A percentile compares a stretch with the other conserved stretches of the same genome.
Conservation (phyloP, 2,113 vertebrate species). For the Prinia subflava region DNA sequence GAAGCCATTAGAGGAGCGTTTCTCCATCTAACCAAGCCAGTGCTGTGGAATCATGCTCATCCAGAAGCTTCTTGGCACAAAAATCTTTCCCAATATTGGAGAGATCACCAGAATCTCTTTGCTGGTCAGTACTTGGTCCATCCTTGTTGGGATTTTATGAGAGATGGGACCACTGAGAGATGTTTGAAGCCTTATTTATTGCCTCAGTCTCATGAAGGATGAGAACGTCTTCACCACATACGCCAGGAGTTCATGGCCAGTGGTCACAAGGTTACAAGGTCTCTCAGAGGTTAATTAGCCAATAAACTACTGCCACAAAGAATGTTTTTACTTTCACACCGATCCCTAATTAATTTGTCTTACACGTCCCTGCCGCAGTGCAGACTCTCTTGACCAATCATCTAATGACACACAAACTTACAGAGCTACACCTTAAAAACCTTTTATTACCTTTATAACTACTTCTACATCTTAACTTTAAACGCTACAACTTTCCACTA, state of each 20-base stretch:
- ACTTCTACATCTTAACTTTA: not conserved
- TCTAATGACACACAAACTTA: not conserved
- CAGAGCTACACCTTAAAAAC: not conserved
- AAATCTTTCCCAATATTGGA: not conserved
- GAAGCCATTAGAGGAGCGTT: not conserved
- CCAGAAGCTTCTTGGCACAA: not conserved
- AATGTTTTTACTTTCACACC: not conserved
- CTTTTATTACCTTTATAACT: not conserved
- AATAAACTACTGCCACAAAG: not conserved
- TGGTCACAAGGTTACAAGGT: not conserved
- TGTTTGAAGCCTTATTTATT: not conserved
- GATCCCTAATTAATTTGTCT: not conserved
- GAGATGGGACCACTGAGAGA: not conserved
- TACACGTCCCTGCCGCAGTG: rapidly evolving
- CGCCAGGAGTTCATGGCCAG: not conserved
- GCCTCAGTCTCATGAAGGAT: not conserved
- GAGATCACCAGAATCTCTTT: not conserved
- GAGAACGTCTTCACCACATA: not conserved
- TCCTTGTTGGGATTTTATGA: not conserved
- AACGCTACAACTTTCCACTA: not conserved
- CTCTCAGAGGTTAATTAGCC: not conserved
- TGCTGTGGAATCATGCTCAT: not conserved
- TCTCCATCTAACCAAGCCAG: not conserved
- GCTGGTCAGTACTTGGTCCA: not conserved
- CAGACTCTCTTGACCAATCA: not conserved